Conservation (phyloP, 2,888 invertebrate genomes). For the Margaritifera margaritifera region DNA sequence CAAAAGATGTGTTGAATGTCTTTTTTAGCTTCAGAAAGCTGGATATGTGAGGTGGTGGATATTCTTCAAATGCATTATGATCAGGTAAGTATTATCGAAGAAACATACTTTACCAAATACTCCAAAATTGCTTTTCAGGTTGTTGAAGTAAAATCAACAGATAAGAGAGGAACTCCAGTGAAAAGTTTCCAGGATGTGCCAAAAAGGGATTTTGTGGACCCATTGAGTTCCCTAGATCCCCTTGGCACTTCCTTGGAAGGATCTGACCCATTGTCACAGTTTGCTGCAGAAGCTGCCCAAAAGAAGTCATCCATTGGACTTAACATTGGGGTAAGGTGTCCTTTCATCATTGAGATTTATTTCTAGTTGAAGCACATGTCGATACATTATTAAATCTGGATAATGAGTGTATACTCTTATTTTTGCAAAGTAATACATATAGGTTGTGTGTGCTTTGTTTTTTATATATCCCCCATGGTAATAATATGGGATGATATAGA, state of each 20-base stretch:
- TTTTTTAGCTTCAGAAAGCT: too few relatives aligned
- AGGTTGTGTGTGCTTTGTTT: background rate
- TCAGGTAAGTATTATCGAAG: too few relatives aligned
- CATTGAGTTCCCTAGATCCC: constrained; percentile 51
- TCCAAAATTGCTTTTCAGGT: constrained; percentile 46
- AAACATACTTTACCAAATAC: background rate
- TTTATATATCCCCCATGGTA: background rate
- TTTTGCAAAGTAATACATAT: background rate
- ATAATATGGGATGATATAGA: constrained; percentile 4
- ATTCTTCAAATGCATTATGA: too few relatives aligned
- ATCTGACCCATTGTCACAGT: constrained; percentile 83
- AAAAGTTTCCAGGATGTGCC: constrained; percentile 20
- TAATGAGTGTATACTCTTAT: background rate
- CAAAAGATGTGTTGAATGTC: too few relatives aligned
- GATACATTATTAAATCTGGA: too few relatives aligned
- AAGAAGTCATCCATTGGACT: constrained; percentile 70
- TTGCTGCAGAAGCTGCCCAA: constrained; percentile 78
- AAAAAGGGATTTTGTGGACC: constrained; percentile 39
- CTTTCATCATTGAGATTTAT: too few relatives aligned
- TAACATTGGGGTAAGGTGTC: constrained; percentile 35
- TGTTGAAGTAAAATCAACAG: constrained; percentile 59
- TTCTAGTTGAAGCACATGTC: constrained; percentile 4
- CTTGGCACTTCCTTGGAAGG: constrained; percentile 78
- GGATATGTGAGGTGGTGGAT: too few relatives aligned
- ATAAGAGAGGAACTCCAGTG: constrained; percentile 40